These are phyloP conservation scores for Drosophila cognata DNA, from an alignment of 2,888 invertebrate species.

Conservation along the genomic window DNA sequence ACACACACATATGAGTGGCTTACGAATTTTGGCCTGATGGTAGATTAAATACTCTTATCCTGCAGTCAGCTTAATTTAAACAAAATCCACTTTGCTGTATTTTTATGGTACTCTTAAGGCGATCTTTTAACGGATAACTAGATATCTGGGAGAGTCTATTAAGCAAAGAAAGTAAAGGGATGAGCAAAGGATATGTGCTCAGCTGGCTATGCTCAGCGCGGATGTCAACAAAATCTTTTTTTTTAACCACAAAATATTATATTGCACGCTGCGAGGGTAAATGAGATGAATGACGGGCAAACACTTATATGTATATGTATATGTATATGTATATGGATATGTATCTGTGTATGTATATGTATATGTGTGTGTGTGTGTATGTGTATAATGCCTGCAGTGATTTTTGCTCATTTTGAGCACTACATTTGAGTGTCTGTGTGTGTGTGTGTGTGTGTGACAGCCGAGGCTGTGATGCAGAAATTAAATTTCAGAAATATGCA, in stretches of 20 bases:
- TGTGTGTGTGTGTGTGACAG: conserved; percentile 21
- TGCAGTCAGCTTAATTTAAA: not conserved
- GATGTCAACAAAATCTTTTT: not conserved
- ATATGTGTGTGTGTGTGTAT: not conserved
- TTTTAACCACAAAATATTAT: not conserved
- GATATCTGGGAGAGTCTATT: not conserved
- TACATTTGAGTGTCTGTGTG: conserved; percentile 22
- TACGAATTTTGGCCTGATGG: not conserved
- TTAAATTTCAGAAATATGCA: conserved; percentile 73
- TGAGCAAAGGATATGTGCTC: not conserved
- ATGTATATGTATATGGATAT: too few relatives aligned
- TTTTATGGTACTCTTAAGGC: not conserved
- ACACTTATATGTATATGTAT: too few relatives aligned
- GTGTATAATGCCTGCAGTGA: conserved; percentile 61
- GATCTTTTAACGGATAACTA: not conserved
- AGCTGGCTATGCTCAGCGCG: not conserved
- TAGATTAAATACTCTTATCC: conserved; percentile 3
- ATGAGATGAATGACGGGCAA: conserved; percentile 10
- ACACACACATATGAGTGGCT: not conserved
- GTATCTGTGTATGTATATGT: too few relatives aligned
- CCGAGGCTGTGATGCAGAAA: conserved; percentile 59
- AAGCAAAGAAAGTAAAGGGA: too few relatives aligned
- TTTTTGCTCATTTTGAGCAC: conserved; percentile 51
- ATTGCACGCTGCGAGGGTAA: not conserved
- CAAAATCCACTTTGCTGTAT: not conserved